Conservation (phyloP, 2,888 invertebrate species). For the Stenodera caucasica region DNA sequence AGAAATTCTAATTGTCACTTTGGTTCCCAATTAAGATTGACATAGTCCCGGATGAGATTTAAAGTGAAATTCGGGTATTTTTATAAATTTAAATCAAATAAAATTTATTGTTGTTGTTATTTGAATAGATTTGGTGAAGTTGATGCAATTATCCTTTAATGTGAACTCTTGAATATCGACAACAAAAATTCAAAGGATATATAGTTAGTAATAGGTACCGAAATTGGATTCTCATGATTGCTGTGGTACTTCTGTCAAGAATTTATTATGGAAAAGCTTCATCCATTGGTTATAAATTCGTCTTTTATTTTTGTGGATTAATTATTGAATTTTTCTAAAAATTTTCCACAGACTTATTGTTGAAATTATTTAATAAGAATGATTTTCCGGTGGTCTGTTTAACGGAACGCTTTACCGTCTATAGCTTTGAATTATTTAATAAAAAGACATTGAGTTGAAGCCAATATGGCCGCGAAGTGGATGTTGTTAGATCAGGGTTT, state of each 20-base stretch:
- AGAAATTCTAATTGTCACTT: conserved; percentile 55
- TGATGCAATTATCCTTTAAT: too few species aligned
- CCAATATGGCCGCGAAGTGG: conserved; percentile 45
- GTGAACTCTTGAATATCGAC: too few species aligned
- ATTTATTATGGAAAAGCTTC: too few species aligned
- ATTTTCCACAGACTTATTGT: too few species aligned
- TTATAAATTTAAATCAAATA: too few species aligned
- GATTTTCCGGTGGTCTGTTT: not conserved
- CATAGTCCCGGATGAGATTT: conserved; percentile 25
- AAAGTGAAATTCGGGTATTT: not conserved
- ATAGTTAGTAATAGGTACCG: too few species aligned
- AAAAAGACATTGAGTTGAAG: conserved; percentile 35
- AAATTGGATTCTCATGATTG: too few species aligned
- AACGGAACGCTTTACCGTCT: not conserved
- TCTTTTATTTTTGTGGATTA: not conserved
- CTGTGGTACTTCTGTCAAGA: too few species aligned
- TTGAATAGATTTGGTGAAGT: too few species aligned
- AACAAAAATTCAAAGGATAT: too few species aligned
- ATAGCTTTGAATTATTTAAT: conserved; percentile 31
- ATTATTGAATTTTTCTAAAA: not conserved
- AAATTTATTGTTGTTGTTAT: too few species aligned
- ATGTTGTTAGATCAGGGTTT: conserved; percentile 40
- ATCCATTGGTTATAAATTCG: too few species aligned
- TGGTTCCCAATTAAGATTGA: conserved; percentile 54
- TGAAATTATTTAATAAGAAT: not conserved